Conservation (phyloP, 1,140 invertebrate genomes). For the Chionoecetes opilio region DNA sequence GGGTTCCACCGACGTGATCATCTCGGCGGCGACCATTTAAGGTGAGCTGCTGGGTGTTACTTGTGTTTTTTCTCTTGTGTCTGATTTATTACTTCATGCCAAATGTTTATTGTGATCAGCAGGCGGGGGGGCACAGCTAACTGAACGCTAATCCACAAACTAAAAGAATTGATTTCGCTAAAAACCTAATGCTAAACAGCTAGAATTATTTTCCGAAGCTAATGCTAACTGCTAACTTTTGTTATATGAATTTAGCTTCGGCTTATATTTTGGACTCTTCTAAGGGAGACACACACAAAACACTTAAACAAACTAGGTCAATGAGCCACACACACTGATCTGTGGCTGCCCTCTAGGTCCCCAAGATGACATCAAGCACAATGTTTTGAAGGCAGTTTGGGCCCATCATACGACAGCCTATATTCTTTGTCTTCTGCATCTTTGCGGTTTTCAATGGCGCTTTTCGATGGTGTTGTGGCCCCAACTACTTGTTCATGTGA, state of each 20-base stretch:
- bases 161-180: too few species aligned
- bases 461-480: conserved; percentile 54
- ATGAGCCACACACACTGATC: too few species aligned
- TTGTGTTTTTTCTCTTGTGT: neutral
- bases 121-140: too few species aligned
- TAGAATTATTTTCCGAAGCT: too few species aligned
- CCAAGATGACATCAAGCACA: conserved; percentile 43
- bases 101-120: too few species aligned
- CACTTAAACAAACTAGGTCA: too few species aligned
- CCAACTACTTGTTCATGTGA: conserved; percentile 64
- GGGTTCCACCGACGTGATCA: conserved; percentile 27
- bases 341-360: conserved; percentile 38
- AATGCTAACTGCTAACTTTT: too few species aligned
- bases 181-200: too few species aligned
- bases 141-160: too few species aligned
- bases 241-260: too few species aligned
- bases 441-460: conserved; percentile 62
- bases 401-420: conserved; percentile 50
- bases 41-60: neutral
- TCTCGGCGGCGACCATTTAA: conserved; percentile 48
- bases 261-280: too few species aligned
- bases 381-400: conserved; percentile 35
- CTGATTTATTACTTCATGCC: neutral
- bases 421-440: conserved; percentile 68
- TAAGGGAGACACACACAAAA: too few species aligned